Evolutionary conservation across 2,797 vertebrate species (phyloP).

Genomic region (Thripadectes ignobilis): DNA sequence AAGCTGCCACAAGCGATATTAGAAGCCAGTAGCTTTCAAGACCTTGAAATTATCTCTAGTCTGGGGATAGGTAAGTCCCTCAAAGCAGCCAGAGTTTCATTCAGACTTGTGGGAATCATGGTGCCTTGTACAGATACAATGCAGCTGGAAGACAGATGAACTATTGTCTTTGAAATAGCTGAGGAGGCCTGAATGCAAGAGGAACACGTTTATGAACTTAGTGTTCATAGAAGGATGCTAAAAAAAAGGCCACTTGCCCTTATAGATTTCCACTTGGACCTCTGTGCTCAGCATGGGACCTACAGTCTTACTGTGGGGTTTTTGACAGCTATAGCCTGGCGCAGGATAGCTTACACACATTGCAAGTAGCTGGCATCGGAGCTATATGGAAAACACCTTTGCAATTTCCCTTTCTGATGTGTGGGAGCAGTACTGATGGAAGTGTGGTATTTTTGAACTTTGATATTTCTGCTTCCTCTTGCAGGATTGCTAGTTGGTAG

Average conservation of each 20-base stretch:
- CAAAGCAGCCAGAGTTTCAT: neutral
- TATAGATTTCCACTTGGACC: neutral
- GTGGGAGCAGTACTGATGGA: neutral
- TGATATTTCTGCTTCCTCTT: neutral
- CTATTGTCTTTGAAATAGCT: neutral
- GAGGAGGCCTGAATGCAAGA: neutral
- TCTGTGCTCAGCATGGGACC: neutral
- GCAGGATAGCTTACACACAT: neutral
- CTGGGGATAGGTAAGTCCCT: conserved; percentile 86
- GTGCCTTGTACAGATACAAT: neutral
- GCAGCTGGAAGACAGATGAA: neutral
- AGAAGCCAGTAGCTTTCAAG: conserved; percentile 82
- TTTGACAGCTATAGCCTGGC: neutral
- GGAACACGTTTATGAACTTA: neutral
- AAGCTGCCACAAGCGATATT: conserved; percentile 86
- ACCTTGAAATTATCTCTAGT: conserved; percentile 88
- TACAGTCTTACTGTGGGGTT: neutral
- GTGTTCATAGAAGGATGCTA: neutral
- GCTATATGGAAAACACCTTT: neutral
- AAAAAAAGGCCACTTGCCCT: neutral
- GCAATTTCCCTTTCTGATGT: neutral
- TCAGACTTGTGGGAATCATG: neutral
- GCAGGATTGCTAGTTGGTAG: neutral
- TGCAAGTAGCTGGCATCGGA: neutral
- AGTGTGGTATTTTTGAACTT: neutral